A percentile compares a stretch with the other conserved stretches of the same genome.
Conservation (phyloP, 2,113 vertebrate species). For the Microcebus tavaratra region DNA sequence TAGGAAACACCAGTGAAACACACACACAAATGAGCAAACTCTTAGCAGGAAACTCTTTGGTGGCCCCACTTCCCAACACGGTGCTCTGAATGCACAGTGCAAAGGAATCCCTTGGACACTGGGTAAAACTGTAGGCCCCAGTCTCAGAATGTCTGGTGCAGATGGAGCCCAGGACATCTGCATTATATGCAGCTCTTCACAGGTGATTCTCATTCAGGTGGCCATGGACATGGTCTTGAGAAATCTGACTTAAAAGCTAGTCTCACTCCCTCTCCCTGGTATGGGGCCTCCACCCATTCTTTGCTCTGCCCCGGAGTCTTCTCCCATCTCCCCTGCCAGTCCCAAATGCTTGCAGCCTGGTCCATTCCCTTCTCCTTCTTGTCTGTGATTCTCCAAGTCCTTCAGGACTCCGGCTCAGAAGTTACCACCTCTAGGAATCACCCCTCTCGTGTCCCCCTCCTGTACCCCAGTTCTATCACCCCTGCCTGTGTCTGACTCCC, state of each 20-base stretch:
- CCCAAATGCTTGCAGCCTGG: background rate
- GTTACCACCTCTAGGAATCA: background rate
- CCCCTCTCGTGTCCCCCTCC: background rate
- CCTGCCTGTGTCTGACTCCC: background rate
- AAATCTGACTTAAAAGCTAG: background rate
- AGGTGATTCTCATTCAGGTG: background rate
- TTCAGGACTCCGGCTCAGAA: background rate
- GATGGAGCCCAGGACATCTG: background rate
- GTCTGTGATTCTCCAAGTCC: background rate
- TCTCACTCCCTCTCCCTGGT: background rate
- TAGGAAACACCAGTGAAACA: rapidly evolving
- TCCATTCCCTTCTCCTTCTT: background rate
- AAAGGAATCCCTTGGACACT: background rate
- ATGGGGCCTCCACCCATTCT: background rate
- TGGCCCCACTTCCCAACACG: background rate
- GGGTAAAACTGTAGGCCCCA: background rate
- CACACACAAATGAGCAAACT: background rate
- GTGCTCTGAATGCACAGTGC: background rate
- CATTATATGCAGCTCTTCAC: too few relatives aligned
- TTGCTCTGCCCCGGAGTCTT: background rate
- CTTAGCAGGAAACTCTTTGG: background rate
- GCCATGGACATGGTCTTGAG: background rate
- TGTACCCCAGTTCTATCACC: background rate
- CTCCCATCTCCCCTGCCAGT: background rate
- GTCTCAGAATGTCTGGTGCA: rapidly evolving